Evolutionary conservation across 2,888 invertebrate species (phyloP).

Genomic region (Ormia ochracea): DNA sequence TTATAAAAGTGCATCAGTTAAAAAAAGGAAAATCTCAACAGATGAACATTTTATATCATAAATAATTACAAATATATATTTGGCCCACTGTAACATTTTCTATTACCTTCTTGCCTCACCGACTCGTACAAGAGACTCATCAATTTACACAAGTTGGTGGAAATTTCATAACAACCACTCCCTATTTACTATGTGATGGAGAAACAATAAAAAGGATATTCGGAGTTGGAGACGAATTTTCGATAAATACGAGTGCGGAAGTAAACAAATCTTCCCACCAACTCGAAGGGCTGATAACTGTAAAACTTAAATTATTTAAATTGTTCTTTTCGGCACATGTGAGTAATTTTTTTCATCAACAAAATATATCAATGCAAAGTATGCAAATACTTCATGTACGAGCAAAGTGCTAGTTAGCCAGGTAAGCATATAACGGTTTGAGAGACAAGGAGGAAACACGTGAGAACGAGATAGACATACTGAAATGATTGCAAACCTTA

Average conservation of each 20-base stretch:
- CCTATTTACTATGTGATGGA: constrained; percentile 23
- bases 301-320: constrained; percentile 34
- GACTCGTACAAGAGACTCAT: background rate
- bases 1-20: too few relatives aligned
- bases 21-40: too few relatives aligned
- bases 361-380: background rate
- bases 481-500: background rate
- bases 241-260: background rate
- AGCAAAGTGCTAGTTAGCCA: background rate
- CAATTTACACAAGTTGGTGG: background rate
- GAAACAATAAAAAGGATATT: constrained; percentile 33
- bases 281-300: constrained; percentile 20
- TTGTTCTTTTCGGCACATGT: background rate
- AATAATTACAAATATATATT: background rate
- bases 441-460: background rate
- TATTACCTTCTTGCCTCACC: background rate
- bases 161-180: background rate
- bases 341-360: background rate
- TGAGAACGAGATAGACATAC: background rate
- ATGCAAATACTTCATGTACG: background rate
- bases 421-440: background rate
- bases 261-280: background rate
- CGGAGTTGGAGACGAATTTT: constrained; percentile 16
- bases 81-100: constrained; percentile 15
- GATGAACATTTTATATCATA: too few relatives aligned